Evolutionary conservation across 2,888 invertebrate species (phyloP).

Genomic region (Choristoneura rosaceana): DNA sequence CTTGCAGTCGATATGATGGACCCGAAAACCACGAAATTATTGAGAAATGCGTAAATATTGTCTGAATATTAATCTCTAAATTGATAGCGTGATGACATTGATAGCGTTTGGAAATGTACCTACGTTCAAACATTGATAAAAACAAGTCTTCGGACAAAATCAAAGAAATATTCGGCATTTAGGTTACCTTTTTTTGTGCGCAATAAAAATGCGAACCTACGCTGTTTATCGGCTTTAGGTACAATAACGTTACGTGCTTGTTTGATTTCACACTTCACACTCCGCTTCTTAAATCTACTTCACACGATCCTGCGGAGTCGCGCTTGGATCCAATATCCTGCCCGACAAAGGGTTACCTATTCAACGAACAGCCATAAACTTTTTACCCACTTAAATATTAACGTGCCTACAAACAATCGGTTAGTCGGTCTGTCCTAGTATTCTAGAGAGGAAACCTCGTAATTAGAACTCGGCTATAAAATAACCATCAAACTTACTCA

Average conservation of each 20-base stretch:
- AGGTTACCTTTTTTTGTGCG: not conserved
- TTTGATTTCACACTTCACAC: conserved; percentile 5
- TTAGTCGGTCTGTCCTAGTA: conserved; percentile 71
- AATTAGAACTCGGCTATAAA: conserved; percentile 82
- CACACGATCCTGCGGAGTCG: conserved; percentile 9
- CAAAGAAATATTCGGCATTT: too few relatives aligned
- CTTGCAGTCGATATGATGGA: conserved; percentile 51
- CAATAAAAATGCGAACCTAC: not conserved
- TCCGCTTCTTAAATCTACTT: not conserved
- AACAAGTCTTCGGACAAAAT: too few relatives aligned
- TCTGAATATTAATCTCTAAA: conserved; percentile 20
- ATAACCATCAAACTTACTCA: conserved; percentile 80
- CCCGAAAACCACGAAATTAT: conserved; percentile 22
- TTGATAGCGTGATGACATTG: conserved; percentile 27
- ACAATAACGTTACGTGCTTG: not conserved
- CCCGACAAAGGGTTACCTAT: conserved; percentile 42
- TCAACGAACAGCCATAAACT: conserved; percentile 39
- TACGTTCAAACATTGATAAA: not conserved
- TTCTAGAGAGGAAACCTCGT: conserved; percentile 74
- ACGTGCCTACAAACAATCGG: conserved; percentile 40
- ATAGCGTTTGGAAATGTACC: conserved; percentile 18
- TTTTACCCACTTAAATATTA: conserved; percentile 32
- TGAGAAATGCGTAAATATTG: conserved; percentile 38
- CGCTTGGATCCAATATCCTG: conserved; percentile 7
- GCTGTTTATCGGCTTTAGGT: not conserved